Evolutionary conservation across 1,140 invertebrate genomes (phyloP).

Genomic region (Cecropterus lyciades): DNA sequence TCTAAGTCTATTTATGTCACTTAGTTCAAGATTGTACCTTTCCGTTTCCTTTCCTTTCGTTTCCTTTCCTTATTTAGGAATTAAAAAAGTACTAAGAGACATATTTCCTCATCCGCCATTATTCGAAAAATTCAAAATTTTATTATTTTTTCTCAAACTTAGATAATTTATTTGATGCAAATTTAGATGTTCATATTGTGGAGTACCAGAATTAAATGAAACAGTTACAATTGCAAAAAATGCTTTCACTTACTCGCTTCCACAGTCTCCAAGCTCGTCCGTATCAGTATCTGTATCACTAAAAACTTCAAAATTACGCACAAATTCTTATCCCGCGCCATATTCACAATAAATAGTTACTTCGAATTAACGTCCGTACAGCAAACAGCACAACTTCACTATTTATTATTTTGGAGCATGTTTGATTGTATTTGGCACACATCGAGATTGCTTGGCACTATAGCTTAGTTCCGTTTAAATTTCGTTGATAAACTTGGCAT

Average conservation of each 20-base stretch:
- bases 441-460: conserved; percentile 43
- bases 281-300: conserved; percentile 55
- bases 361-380: conserved; percentile 27
- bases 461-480: conserved; percentile 27
- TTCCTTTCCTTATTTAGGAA: no score
- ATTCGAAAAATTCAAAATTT: no score
- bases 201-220: no score
- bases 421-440: conserved; percentile 46
- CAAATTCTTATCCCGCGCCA: conserved; percentile 54
- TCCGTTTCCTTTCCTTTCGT: no score
- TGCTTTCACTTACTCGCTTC: conserved; percentile 63
- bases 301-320: conserved; percentile 53
- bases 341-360: conserved; percentile 38
- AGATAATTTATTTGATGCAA: no score
- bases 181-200: no score
- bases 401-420: conserved; percentile 34
- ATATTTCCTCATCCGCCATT: no score
- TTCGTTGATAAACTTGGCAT: conserved; percentile 30
- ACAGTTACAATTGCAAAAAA: no score
- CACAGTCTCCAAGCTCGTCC: conserved; percentile 64
- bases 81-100: no score
- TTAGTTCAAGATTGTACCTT: no score
- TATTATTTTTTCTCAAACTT: no score
- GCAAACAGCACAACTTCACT: conserved; percentile 36
- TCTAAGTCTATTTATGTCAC: no score